These are phyloP conservation scores for Rotaria magnacalcarata DNA, from an alignment of 2,888 invertebrate genomes.

Conservation along the genomic window DNA sequence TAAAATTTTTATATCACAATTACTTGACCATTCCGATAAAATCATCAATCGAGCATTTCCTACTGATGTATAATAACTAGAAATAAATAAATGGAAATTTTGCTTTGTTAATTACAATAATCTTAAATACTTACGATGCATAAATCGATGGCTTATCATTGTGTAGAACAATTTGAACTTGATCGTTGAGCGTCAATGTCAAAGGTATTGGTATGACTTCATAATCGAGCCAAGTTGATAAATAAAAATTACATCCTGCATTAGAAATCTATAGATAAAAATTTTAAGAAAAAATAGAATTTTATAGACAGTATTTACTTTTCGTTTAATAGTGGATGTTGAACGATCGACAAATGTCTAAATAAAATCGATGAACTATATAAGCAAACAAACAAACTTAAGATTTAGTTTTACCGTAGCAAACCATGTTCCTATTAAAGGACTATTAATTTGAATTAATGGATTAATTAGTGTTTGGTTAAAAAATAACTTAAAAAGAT, in stretches of 20 bases:
- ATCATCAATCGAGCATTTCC: not conserved
- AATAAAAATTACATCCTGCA: conserved; percentile 7
- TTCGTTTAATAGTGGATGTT: not conserved
- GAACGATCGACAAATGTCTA: not conserved
- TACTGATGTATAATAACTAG: not conserved
- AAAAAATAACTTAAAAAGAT: not conserved
- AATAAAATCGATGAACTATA: not conserved
- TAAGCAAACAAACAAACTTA: too few relatives aligned
- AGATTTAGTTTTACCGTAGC: not conserved
- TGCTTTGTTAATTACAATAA: not conserved
- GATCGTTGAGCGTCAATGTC: not conserved
- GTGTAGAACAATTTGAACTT: not conserved
- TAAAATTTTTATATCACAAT: not conserved
- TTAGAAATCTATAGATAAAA: not conserved
- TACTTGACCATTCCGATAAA: not conserved
- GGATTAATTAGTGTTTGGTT: not conserved
- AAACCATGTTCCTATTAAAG: not conserved
- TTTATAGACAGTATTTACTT: not conserved
- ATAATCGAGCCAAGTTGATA: conserved; percentile 30
- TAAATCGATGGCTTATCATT: not conserved
- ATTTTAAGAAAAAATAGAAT: too few relatives aligned
- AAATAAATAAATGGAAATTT: not conserved
- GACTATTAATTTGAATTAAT: conserved; percentile 14
- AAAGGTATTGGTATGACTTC: not conserved
- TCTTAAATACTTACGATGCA: not conserved